Base-by-base conservation (phyloP, 2,113 vertebrate genomes). In the Tapirus terrestris region DNA sequence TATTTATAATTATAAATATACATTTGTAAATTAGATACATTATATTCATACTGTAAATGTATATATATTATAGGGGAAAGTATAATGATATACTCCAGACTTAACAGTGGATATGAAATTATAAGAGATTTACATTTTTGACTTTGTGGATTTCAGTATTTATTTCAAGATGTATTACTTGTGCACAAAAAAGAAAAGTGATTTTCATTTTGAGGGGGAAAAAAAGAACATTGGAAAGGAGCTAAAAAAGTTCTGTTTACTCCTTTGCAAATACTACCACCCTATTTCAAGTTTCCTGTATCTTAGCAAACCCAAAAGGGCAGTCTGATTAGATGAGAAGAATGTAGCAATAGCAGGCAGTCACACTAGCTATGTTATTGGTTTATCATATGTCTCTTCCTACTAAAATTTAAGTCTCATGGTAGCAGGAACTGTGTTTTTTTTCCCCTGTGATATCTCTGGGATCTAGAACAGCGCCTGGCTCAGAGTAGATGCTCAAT, bases 371-470 rank as follows among this genome's bases (percentile, higher is more conserved):
- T 76, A 33, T 70, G 29, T 31, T 89, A 33, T 48, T 33, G 39
- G 27, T 82, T 75, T 61, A 11, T 91, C 23, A 6, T 94, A 72
- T 89, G 13, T 96, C 70, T 96, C 76, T 75, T 96, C 43, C 51
- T 76, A 18, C n/a, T 81, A 56, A 45, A 85, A 70, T 86, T 63
- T 75, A 72, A 89, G 82, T 33, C 39, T 63, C 1, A 29, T 17
- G n/a, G 75, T 21, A 83, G 8, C 58, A 73, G 48, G 14, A 10
- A 84, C 72, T 79, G 8, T 72, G 29, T 89, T 88, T 36, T 93
- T 51, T 93, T 31, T 23, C 43, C 23, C 29, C 79, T 77, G 31
- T 13, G 25, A 0, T 70, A 8, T 65, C 31, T 82, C 18, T 33
- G n/a, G n/a, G 27, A 33, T 96, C 84, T 94, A 70, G 39, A 86